Conservation (phyloP, 2,113 vertebrate genomes). For the Trogon surrucura region DNA sequence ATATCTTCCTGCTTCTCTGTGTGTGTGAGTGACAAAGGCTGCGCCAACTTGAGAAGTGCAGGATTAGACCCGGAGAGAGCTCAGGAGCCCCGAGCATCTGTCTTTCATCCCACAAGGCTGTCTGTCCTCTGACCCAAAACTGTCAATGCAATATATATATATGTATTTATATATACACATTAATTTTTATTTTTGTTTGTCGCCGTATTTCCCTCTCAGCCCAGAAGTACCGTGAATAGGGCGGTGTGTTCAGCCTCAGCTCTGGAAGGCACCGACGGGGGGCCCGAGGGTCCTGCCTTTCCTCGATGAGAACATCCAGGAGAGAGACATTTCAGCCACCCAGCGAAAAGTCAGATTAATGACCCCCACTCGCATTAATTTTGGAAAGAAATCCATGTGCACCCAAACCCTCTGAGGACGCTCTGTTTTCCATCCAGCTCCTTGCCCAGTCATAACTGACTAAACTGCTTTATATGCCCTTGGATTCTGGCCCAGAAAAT, state of each 20-base stretch:
- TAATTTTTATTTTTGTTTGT: background rate
- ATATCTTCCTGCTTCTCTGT: background rate
- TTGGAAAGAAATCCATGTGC: conserved; percentile 12
- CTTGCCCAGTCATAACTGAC: conserved; percentile 22
- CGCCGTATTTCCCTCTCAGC: background rate
- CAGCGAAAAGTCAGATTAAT: conserved; percentile 44
- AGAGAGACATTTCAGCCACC: background rate
- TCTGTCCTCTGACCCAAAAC: background rate
- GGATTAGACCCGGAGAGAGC: background rate
- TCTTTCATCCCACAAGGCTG: background rate
- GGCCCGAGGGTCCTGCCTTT: background rate
- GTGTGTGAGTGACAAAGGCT: background rate
- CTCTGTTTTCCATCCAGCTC: conserved; percentile 51
- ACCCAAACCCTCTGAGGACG: conserved; percentile 10
- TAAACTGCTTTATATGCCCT: conserved; percentile 31
- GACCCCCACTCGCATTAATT: background rate
- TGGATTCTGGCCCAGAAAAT: conserved; percentile 65
- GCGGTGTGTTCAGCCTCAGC: background rate
- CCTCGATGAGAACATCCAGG: background rate
- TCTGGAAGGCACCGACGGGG: fast-evolving
- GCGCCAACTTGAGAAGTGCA: background rate
- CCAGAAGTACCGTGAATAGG: background rate
- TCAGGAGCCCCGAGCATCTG: background rate
- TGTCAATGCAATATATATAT: background rate
- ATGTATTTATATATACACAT: too few species aligned